Conservation (phyloP, 1,140 invertebrate genomes). For the Zeugodacus cucurbitae region DNA sequence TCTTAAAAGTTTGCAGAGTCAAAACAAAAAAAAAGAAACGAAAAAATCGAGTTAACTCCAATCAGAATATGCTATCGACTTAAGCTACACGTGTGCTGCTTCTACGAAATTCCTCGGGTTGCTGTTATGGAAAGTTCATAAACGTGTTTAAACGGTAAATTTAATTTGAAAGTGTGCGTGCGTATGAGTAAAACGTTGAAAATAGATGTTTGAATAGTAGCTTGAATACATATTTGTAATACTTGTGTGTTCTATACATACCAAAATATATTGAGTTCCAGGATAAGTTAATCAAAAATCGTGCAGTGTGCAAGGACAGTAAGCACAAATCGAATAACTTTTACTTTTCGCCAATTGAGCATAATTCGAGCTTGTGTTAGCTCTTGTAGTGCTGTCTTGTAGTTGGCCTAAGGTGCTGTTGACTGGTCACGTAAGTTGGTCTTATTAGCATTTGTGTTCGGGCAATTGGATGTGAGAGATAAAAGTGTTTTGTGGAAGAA, state of each 20-base stretch:
- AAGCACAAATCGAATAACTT: no score
- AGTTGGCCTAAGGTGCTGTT: no score
- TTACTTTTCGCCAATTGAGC: no score
- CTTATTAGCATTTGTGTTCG: no score
- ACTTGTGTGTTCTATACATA: background rate
- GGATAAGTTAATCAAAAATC: no score
- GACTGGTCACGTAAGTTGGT: no score
- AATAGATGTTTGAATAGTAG: background rate
- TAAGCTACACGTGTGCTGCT: background rate
- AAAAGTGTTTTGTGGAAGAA: no score
- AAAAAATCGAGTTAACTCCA: background rate
- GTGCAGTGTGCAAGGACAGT: no score
- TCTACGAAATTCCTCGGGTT: background rate
- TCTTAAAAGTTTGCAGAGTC: background rate
- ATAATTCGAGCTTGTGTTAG: no score
- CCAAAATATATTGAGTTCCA: no score
- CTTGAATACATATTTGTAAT: background rate
- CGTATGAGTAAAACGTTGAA: background rate
- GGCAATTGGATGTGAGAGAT: no score
- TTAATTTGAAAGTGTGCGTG: background rate
- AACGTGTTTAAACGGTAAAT: background rate
- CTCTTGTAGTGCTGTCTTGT: no score
- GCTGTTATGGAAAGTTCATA: background rate
- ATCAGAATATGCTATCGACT: background rate
- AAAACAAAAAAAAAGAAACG: background rate